Evolutionary conservation across 2,888 invertebrate genomes (phyloP).

Genomic region (Pandemis heparana): DNA sequence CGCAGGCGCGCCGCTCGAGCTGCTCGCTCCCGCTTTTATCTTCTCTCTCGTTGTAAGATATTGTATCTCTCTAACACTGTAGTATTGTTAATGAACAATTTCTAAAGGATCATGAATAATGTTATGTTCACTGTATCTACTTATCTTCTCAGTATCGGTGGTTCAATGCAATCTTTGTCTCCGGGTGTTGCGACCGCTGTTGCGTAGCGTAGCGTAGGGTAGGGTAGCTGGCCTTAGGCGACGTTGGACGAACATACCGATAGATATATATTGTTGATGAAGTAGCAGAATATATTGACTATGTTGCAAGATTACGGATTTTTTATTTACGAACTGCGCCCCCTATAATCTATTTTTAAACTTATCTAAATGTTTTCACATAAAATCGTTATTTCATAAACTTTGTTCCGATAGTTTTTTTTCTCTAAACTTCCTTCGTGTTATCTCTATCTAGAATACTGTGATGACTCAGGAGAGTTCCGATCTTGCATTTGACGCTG

Average conservation of each 20-base stretch:
- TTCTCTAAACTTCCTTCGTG: constrained; percentile 57
- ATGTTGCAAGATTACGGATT: constrained; percentile 79
- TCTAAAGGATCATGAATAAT: constrained; percentile 70
- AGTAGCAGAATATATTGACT: constrained; percentile 82
- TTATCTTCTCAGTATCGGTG: constrained; percentile 73
- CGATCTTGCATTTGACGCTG: constrained; percentile 51
- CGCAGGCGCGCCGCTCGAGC: constrained; percentile 48
- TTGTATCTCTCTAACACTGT: constrained; percentile 73
- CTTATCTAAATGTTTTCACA: constrained; percentile 65
- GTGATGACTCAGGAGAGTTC: constrained; percentile 84
- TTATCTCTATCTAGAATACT: constrained; percentile 71
- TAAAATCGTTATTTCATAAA: constrained; percentile 71
- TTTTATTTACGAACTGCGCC: constrained; percentile 76
- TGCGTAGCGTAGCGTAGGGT: constrained; percentile 40
- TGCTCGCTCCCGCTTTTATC: constrained; percentile 80
- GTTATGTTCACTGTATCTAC: constrained; percentile 74
- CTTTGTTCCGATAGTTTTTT: constrained; percentile 60
- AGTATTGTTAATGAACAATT: constrained; percentile 74
- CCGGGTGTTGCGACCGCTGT: constrained; percentile 50
- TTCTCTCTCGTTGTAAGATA: constrained; percentile 76
- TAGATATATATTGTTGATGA: constrained; percentile 71
- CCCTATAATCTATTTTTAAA: constrained; percentile 57
- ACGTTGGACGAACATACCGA: constrained; percentile 23
- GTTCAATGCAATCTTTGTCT: constrained; percentile 85
- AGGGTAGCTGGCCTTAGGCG: constrained; percentile 37